These are phyloP conservation scores for Caenorhabditis japonica DNA, from an alignment of 2,888 invertebrate genomes.

Conservation along the genomic window DNA sequence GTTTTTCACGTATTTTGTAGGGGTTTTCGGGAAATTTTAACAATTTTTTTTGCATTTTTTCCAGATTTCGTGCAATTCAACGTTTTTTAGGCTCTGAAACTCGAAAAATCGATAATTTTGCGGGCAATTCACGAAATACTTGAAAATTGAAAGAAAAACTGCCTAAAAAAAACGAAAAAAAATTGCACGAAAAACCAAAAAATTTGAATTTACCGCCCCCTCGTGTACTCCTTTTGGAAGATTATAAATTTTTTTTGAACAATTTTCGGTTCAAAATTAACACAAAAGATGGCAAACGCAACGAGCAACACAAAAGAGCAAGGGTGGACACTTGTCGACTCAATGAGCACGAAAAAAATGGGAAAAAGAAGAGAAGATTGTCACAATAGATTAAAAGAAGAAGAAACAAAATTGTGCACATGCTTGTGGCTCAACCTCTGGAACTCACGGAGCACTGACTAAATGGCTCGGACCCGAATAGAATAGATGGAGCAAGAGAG, in stretches of 20 bases:
- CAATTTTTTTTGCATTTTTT: too few species aligned
- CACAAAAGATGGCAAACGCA: too few species aligned
- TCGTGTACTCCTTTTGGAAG: too few species aligned
- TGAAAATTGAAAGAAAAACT: neutral
- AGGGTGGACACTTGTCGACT: conserved; percentile 10
- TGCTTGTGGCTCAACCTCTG: conserved; percentile 18
- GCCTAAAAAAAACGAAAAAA: neutral
- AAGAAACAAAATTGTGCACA: conserved; percentile 37
- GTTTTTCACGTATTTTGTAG: too few species aligned
- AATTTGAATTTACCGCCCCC: too few species aligned
- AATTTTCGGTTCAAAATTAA: too few species aligned
- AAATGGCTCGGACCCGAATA: conserved; percentile 72
- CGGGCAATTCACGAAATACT: neutral
- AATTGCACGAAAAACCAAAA: conserved; percentile 11
- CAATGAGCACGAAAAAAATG: neutral
- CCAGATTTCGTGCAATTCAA: too few species aligned
- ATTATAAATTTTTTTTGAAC: too few species aligned
- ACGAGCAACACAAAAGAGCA: conserved; percentile 11
- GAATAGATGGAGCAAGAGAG: conserved; percentile 9
- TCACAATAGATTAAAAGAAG: conserved; percentile 38
- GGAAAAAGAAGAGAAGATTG: conserved; percentile 33
- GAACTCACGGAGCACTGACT: conserved; percentile 18
- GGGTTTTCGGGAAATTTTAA: too few species aligned
- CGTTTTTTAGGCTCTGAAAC: too few species aligned
- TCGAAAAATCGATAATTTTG: too few species aligned